phyloP scores from a whole-genome alignment of 2,888 invertebrate genomes.

The Tineola bisselliella region DNA sequence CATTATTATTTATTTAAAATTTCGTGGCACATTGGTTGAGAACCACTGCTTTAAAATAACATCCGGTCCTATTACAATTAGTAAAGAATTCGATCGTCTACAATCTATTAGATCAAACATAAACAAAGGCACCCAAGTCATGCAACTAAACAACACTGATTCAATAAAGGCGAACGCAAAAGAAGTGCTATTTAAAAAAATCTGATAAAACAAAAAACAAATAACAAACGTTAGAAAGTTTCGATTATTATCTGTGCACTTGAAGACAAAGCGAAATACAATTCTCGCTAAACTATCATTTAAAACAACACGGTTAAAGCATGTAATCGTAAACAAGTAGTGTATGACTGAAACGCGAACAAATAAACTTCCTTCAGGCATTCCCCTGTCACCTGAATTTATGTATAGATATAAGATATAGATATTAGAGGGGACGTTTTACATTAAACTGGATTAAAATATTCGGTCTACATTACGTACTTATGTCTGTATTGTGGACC shows the following conservation, averaged over 20 bases:
- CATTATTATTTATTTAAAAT: too few relatives aligned
- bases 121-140: too few relatives aligned
- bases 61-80: too few relatives aligned
- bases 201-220: background rate
- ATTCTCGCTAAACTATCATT: background rate
- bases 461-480: too few relatives aligned
- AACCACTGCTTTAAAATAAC: too few relatives aligned
- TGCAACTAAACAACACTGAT: background rate
- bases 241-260: background rate
- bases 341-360: background rate
- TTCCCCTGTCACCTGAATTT: background rate
- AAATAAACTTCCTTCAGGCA: background rate
- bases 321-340: background rate
- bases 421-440: background rate
- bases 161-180: background rate
- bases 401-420: background rate
- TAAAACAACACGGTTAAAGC: background rate
- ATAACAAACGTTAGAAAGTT: constrained; percentile 6
- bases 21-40: too few relatives aligned
- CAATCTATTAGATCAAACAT: too few relatives aligned
- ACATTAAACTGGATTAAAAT: background rate
- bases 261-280: background rate
- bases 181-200: background rate
- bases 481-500: too few relatives aligned
- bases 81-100: too few relatives aligned